Evolutionary conservation across 2,888 invertebrate species (phyloP), one percentile per base, ranked within the genome.

Genomic region (Agonum fuliginosum): DNA sequence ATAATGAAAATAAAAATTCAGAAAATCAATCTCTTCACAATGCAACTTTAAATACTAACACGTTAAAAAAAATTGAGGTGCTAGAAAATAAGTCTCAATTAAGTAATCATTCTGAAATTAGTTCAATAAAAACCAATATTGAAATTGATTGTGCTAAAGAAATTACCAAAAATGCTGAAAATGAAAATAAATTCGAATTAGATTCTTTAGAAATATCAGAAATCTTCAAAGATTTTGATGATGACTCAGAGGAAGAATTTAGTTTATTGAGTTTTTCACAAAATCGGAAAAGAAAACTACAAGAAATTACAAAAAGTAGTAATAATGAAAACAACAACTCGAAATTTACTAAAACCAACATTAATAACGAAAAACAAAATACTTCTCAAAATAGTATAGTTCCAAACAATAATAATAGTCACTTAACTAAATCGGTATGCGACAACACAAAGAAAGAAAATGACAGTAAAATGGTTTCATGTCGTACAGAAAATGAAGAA

Each of bases 251-350:
- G 8, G 76, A 76, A 24, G 76, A 76, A 37, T 46, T 12, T n/a
- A 76, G 76, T 69, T 24, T 76, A 37, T 41, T 76, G 20, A 69
- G 41, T 69, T 76, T 51, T 10, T 41, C 69, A 5, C 76, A 76
- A 37, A 67, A 34, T 8, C 6, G 27, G 3, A 27, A 51, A 37
- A 14, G 30, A 48, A 34, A 67, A 67, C 41, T 51, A 37, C 17
- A 30, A 12, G 2, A 54, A 54, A 20, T 4, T 54, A 2, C 10
- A 1, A 10, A 14, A 54, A 24, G 8, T 17, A n/a, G 17, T 12
- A 65, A 58, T 58, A 58, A 58, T 17, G 14, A n/a, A n/a, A n/a
- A n/a, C n/a, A n/a, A n/a, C n/a, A n/a, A n/a, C n/a, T n/a, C 8
- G 1, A 65, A 65, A 65, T 34, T n/a, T 14, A 14, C 20, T n/a